Evolutionary conservation across 1,140 invertebrate genomes (phyloP).

Genomic region (Protaetia brevitarsis): DNA sequence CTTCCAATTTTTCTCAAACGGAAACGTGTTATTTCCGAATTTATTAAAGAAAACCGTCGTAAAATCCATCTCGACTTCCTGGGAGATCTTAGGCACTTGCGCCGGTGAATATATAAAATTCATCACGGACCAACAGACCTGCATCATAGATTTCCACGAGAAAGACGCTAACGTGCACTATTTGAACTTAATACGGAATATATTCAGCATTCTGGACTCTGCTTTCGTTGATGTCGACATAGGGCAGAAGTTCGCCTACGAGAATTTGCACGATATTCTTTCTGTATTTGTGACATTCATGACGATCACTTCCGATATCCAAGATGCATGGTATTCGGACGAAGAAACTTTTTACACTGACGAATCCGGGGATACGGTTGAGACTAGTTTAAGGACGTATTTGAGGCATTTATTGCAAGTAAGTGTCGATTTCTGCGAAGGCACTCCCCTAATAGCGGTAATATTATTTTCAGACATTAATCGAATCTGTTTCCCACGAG

Average conservation of each 20-base stretch:
- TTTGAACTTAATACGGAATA: constrained; percentile 1
- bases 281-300: constrained; percentile 21
- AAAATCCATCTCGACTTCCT: neutral
- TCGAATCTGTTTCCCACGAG: neutral
- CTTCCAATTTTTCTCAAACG: neutral
- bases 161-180: neutral
- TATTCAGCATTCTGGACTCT: constrained; percentile 11
- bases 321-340: constrained; percentile 20
- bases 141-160: neutral
- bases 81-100: neutral
- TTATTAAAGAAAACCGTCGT: neutral
- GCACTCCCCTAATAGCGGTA: too few species aligned
- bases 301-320: constrained; percentile 16
- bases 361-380: constrained; percentile 13
- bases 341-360: constrained; percentile 21
- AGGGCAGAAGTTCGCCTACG: neutral
- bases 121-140: constrained; percentile 6
- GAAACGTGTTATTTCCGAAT: neutral
- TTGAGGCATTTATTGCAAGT: constrained; percentile 6
- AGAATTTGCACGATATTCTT: constrained; percentile 18
- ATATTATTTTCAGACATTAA: constrained; percentile 19
- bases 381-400: constrained; percentile 6
- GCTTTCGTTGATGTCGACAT: neutral
- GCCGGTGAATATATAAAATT: neutral
- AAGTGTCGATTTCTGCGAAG: too few species aligned